Conservation (phyloP, 2,888 invertebrate genomes). For the Drosophila kuntzei region DNA sequence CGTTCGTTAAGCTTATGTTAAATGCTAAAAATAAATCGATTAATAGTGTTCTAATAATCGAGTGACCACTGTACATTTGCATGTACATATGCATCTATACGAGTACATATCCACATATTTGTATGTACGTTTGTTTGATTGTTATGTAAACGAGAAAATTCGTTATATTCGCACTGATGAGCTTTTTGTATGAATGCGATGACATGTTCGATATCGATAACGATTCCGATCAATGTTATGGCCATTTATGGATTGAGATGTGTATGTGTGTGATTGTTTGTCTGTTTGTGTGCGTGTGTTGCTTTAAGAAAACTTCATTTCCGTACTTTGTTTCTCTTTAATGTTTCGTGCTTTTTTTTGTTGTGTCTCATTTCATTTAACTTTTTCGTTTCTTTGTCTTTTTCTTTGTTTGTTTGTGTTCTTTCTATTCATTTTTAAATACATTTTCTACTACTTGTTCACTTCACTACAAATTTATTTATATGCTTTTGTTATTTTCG, state of each 20-base stretch:
- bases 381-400: background rate
- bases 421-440: conserved; percentile 30
- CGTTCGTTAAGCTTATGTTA: background rate
- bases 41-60: background rate
- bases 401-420: conserved; percentile 1
- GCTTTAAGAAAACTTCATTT: conserved; percentile 41
- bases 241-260: conserved; percentile 20
- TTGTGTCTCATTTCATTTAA: conserved; percentile 6
- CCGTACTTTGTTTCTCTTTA: conserved; percentile 18
- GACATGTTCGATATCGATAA: conserved; percentile 50
- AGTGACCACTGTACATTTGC: conserved; percentile 16
- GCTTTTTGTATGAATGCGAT: conserved; percentile 43
- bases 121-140: conserved; percentile 16
- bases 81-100: conserved; percentile 6
- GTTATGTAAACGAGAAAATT: conserved; percentile 41
- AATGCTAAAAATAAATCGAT: background rate
- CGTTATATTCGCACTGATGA: conserved; percentile 33
- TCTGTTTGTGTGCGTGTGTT: conserved; percentile 22
- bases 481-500: conserved; percentile 11
- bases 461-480: conserved; percentile 46
- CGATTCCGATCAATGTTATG: conserved; percentile 44
- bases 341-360: conserved; percentile 15
- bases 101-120: conserved; percentile 14
- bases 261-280: conserved; percentile 16
- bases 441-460: conserved; percentile 59